A percentile compares a stretch with the other conserved stretches of the same genome.
Evolutionary conservation across 2,797 vertebrate species (phyloP).

Genomic region (Dipus sagitta): DNA sequence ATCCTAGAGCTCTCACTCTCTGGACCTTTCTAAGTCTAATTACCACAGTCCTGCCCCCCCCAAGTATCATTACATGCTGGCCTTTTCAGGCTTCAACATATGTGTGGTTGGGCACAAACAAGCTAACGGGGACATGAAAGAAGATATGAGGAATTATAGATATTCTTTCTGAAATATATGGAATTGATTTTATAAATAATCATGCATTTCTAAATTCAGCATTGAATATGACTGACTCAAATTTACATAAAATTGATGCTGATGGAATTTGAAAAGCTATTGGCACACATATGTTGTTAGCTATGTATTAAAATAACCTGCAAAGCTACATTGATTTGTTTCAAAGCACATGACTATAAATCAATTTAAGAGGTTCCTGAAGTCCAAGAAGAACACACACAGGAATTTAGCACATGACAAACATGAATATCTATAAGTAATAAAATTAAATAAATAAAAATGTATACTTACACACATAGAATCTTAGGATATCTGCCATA

Average conservation of each 20-base stretch:
- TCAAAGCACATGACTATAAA: conserved; percentile 6
- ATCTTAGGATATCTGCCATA: neutral
- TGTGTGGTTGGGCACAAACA: neutral
- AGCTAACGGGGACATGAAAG: neutral
- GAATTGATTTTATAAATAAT: conserved; percentile 28
- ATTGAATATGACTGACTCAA: neutral
- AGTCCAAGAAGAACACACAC: neutral
- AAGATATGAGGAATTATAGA: neutral
- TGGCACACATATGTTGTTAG: conserved; percentile 5
- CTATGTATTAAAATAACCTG: conserved; percentile 55
- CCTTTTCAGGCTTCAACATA: neutral
- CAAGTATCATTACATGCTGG: neutral
- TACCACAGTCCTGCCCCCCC: accelerated
- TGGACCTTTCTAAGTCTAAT: neutral
- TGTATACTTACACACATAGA: accelerated
- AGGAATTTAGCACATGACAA: conserved; percentile 10
- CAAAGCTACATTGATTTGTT: conserved; percentile 55
- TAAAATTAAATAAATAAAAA: neutral
- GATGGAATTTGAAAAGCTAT: neutral
- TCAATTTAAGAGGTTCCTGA: conserved; percentile 48
- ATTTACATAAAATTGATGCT: conserved; percentile 36
- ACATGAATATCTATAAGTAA: neutral
- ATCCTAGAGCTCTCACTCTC: neutral
- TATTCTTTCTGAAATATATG: neutral
- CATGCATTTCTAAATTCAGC: conserved; percentile 27